Evolutionary conservation across 2,797 vertebrate genomes (phyloP), one percentile per base, ranked within the genome.

Genomic region (Euphonia xanthogaster): DNA sequence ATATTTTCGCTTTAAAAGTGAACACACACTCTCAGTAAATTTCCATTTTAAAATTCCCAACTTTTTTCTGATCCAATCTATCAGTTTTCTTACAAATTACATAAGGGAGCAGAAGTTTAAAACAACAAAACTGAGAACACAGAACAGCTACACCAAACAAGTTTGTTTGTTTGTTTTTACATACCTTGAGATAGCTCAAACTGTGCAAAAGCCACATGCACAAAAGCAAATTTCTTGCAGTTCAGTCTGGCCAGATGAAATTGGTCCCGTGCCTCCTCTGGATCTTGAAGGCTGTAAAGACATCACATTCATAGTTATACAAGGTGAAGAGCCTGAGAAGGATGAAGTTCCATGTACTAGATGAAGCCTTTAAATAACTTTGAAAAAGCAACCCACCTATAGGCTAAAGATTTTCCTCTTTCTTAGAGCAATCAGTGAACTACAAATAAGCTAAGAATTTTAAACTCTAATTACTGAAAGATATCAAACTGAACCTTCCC

Each of bases 181-280:
- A 67, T 91, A 99, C 99, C 99, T 98, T 98, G 99, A 55, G 98
- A 98, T 45, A 98, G 97, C 94, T 99, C 99, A 98, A 99, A 99
- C 48, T 99, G 98, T 73, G 99, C 99, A 97, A 99, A 98, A 88
- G 99, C 99, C 90, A 99, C 90, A 33, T 99, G 99, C 65, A 99
- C 99, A 97, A 99, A 99, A 93, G 99, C 99, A 98, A 99, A 99
- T 92, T 98, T 98, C 93, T 99, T 99, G 98, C 99, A 98, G 95
- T 99, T 99, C 93, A 99, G 98, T 95, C 97, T 98, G 50, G 99
- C 99, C 90, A 99, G 97, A 14, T 99, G 99, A 97, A 99, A 99
- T 92, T 99, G 98, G 90, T 98, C 98, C 62, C 98, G 98, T 57
- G 99, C 99, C 47, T 99, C 99, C 78, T 98, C 98, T 33, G 98